Evolutionary conservation across 2,113 vertebrate genomes (phyloP), one percentile per base, ranked within the genome.

Genomic region (Nibea albiflora): DNA sequence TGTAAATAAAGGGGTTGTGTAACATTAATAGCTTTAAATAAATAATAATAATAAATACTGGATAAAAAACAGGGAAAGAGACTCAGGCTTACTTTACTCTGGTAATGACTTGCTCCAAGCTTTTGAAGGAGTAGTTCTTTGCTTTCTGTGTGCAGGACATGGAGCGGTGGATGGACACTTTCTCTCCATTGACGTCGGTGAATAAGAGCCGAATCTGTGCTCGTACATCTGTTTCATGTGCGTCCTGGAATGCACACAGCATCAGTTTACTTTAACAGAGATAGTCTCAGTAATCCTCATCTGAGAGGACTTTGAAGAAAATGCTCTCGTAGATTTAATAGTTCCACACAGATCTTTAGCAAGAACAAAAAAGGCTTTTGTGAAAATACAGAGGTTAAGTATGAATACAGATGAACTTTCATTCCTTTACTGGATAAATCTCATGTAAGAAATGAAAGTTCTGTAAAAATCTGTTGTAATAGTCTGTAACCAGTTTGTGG

Each of bases 161-260:
- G 75, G 98, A 98, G 79, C 98, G 94, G 1, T 99, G 98, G 5
- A 99, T 96, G 24, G 96, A 95, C 8, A 97, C 0, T 1, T 94
- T 76, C 31, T 97, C 97, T 24, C 96, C 96, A 0, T 96, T 98
- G 24, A 98, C 95, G 42, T 98, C 97, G 11, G 93, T 93, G 71
- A 99, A 99, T 81, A 97, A 95, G 15, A 99, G 92, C 7, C 96
- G 95, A 74, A 99, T 99, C 92, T 99, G 98, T 46, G 98, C 98
- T 85, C 97, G 93, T 3, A 99, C 98, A 0, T 99, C 98, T 0
- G 97, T 99, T 90, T 99, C 98, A 63, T 99, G 96, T 83, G 97
- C 98, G 80, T 98, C 94, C 98, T 99, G 91, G 0, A 60, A 65
- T 71, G 56, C 1, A 83, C 3, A 89, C 5, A 58, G 22, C 19